A percentile compares a stretch with the other conserved stretches of the same genome.
Conservation (phyloP, 1,140 invertebrate genomes). For the Hylyphantes graminicola region DNA sequence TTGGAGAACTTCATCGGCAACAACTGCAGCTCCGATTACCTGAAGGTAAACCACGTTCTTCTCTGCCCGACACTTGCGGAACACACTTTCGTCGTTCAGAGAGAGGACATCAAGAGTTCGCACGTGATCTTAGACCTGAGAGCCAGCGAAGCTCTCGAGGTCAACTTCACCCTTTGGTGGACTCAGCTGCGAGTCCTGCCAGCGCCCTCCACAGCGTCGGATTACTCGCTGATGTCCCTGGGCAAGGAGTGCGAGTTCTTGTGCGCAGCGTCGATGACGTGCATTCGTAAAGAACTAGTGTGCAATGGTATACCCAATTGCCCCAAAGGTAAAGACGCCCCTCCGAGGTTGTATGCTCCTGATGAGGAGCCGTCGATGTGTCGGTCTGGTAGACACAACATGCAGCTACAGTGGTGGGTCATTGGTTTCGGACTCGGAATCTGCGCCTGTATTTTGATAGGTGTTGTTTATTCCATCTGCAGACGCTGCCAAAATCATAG, state of each 20-base stretch:
- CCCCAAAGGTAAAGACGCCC: slow-evolving; percentile 68
- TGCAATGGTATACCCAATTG: slow-evolving; percentile 90
- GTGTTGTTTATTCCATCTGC: slow-evolving; percentile 44
- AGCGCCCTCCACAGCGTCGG: slow-evolving; percentile 53
- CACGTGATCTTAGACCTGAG: slow-evolving; percentile 59
- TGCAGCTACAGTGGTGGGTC: slow-evolving; percentile 55
- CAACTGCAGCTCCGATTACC: slow-evolving; percentile 60
- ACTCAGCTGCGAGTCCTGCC: slow-evolving; percentile 62
- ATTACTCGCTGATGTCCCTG: slow-evolving; percentile 61
- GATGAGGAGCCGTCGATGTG: slow-evolving; percentile 59
- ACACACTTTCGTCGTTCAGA: slow-evolving; percentile 51
- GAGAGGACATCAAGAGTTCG: slow-evolving; percentile 53
- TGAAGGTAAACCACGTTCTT: slow-evolving; percentile 58
- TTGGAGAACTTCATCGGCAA: slow-evolving; percentile 60
- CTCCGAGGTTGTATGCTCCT: slow-evolving; percentile 22
- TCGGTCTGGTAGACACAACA: slow-evolving; percentile 28
- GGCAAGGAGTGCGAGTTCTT: slow-evolving; percentile 77
- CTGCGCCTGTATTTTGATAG: slow-evolving; percentile 34
- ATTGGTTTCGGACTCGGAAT: slow-evolving; percentile 52
- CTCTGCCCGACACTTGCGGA: slow-evolving; percentile 56
- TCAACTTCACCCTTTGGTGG: slow-evolving; percentile 62
- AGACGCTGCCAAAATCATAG: slow-evolving; percentile 52
- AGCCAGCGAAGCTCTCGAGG: slow-evolving; percentile 52
- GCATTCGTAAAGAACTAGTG: slow-evolving; percentile 81
- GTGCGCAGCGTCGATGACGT: slow-evolving; percentile 83